Conservation (phyloP, 2,797 vertebrate species). For the Holocentrus rufus region DNA sequence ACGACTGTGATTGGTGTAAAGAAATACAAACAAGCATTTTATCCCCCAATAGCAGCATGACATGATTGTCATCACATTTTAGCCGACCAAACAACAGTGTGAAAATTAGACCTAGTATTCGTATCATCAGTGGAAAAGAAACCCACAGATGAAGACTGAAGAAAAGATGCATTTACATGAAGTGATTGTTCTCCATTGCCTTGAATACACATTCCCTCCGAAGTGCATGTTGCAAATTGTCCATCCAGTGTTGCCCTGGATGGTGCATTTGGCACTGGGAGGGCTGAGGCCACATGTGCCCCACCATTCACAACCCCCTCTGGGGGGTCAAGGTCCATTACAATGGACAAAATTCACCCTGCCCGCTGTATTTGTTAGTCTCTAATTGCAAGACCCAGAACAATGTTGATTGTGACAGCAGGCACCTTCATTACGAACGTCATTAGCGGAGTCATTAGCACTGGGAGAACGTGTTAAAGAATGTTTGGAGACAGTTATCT, state of each 20-base stretch:
- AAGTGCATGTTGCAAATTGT: conserved; percentile 6
- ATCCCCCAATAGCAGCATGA: too few relatives aligned
- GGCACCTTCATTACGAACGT: conserved; percentile 63
- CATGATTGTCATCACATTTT: not conserved
- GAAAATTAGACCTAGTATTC: not conserved
- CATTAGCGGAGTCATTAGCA: conserved; percentile 74
- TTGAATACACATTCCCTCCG: conserved; percentile 30
- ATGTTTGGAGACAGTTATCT: conserved; percentile 72
- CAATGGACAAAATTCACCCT: conserved; percentile 68
- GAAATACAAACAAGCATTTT: too few relatives aligned
- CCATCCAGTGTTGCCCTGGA: conserved; percentile 11
- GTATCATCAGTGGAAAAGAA: not conserved
- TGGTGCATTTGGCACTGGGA: conserved; percentile 26
- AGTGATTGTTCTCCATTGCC: not conserved
- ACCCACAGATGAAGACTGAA: not conserved
- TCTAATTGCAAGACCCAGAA: conserved; percentile 60
- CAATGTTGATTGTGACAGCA: conserved; percentile 69
- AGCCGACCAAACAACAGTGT: too few relatives aligned
- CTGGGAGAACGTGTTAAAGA: conserved; percentile 53
- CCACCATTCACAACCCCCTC: conserved; percentile 60
- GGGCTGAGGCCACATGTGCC: conserved; percentile 38
- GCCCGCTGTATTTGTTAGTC: conserved; percentile 62
- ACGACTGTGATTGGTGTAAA: too few relatives aligned
- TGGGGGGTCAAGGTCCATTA: conserved; percentile 70
- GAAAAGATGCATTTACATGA: conserved; percentile 9